Evolutionary conservation across 2,797 vertebrate species (phyloP).

Genomic region (Gymnothorax reevesii): DNA sequence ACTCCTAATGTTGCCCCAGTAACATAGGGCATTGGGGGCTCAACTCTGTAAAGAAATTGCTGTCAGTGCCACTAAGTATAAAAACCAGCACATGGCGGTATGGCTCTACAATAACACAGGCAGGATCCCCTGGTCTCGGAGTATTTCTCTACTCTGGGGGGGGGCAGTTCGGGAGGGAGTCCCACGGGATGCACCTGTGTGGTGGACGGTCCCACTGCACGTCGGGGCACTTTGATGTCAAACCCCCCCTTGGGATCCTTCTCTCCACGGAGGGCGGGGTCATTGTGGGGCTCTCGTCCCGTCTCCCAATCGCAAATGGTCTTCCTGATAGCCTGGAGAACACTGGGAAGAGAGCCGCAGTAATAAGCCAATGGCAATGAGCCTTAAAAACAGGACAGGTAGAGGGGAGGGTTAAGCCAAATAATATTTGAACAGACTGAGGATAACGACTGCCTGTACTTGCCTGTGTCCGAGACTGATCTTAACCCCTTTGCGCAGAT

Average conservation of each 20-base stretch:
- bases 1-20: background rate
- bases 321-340: conserved; percentile 86
- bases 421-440: background rate
- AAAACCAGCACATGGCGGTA: too few relatives aligned
- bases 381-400: background rate
- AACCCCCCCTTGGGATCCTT: conserved; percentile 89
- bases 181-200: conserved; percentile 74
- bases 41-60: background rate
- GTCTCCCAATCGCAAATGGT: conserved; percentile 87
- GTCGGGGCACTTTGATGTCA: conserved; percentile 85
- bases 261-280: conserved; percentile 82
- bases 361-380: background rate
- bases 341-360: conserved; percentile 60
- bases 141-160: conserved; percentile 15
- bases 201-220: conserved; percentile 85
- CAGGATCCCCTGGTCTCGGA: background rate
- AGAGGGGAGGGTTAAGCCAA: background rate
- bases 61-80: background rate
- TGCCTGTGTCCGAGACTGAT: too few relatives aligned
- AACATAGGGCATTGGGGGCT: background rate
- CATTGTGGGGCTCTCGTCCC: conserved; percentile 80
- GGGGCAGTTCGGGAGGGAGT: background rate
- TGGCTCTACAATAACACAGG: background rate
- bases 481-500: too few relatives aligned
- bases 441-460: background rate